Conservation (phyloP, 2,888 invertebrate genomes). For the Polietes domitor region DNA sequence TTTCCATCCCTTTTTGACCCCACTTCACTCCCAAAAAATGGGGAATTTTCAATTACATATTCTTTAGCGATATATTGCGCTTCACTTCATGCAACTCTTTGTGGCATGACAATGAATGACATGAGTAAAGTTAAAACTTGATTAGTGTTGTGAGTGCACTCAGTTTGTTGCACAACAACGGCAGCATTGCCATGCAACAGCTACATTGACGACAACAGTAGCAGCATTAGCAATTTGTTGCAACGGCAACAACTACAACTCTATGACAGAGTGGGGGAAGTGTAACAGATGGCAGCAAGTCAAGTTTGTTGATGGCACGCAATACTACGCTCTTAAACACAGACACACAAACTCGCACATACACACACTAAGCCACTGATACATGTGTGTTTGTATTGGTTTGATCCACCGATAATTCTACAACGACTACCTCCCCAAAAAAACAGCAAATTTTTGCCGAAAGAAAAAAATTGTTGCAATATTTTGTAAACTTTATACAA, state of each 20-base stretch:
- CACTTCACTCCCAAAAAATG: no score
- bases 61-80: background rate
- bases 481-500: slow-evolving; percentile 47
- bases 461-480: slow-evolving; percentile 46
- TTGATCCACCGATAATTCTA: background rate
- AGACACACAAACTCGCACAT: slow-evolving; percentile 31
- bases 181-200: background rate
- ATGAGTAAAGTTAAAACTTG: slow-evolving; percentile 63
- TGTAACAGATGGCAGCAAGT: slow-evolving; percentile 58
- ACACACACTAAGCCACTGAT: background rate
- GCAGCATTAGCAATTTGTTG: slow-evolving; percentile 7
- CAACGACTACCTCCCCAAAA: background rate
- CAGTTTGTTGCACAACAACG: slow-evolving; percentile 26
- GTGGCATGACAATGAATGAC: slow-evolving; percentile 57
- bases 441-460: background rate
- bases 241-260: slow-evolving; percentile 32
- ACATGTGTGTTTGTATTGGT: background rate
- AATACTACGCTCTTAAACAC: slow-evolving; percentile 35
- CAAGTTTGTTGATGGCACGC: slow-evolving; percentile 57
- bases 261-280: background rate
- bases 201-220: background rate
- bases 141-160: slow-evolving; percentile 50
- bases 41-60: background rate
- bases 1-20: no score
- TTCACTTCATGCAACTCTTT: background rate